These are phyloP conservation scores for Liodrosophila aerea DNA, from an alignment of 2,888 invertebrate species.

Conservation along the genomic window DNA sequence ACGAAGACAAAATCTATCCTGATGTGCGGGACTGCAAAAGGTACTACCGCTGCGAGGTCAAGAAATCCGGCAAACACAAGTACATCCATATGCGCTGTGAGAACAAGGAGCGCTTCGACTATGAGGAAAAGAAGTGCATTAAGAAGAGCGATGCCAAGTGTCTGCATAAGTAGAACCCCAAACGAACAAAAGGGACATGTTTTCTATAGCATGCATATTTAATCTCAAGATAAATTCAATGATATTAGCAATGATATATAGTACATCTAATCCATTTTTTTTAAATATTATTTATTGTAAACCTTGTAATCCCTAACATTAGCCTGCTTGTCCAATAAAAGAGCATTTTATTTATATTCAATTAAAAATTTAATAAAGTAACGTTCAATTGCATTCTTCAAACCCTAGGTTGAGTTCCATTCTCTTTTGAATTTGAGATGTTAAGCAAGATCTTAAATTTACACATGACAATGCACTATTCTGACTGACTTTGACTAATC, in stretches of 20 bases:
- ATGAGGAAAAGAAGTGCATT: conserved; percentile 50
- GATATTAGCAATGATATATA: conserved; percentile 61
- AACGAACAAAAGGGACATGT: conserved; percentile 16
- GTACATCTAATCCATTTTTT: conserved; percentile 25
- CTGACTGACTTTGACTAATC: neutral
- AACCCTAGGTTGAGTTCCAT: neutral
- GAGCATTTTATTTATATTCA: conserved; percentile 31
- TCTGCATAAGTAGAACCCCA: conserved; percentile 45
- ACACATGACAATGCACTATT: neutral
- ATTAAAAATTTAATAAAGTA: conserved; percentile 27
- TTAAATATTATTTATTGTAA: conserved; percentile 44
- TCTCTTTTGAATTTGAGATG: too few relatives aligned
- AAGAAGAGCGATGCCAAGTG: conserved; percentile 59
- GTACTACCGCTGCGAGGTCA: conserved; percentile 72
- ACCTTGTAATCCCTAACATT: conserved; percentile 34
- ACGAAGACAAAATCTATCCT: conserved; percentile 68
- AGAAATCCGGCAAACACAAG: conserved; percentile 64
- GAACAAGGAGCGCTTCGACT: conserved; percentile 69
- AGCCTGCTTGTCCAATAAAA: conserved; percentile 37
- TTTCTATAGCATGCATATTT: conserved; percentile 30
- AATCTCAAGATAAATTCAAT: conserved; percentile 50
- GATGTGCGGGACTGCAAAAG: conserved; percentile 73
- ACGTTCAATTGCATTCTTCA: conserved; percentile 13
- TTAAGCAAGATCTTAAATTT: too few relatives aligned
- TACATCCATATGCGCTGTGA: conserved; percentile 69